A percentile compares a stretch with the other conserved stretches of the same genome.
Evolutionary conservation across 1,140 invertebrate genomes (phyloP).

Genomic region (Brachionus plicatilis): DNA sequence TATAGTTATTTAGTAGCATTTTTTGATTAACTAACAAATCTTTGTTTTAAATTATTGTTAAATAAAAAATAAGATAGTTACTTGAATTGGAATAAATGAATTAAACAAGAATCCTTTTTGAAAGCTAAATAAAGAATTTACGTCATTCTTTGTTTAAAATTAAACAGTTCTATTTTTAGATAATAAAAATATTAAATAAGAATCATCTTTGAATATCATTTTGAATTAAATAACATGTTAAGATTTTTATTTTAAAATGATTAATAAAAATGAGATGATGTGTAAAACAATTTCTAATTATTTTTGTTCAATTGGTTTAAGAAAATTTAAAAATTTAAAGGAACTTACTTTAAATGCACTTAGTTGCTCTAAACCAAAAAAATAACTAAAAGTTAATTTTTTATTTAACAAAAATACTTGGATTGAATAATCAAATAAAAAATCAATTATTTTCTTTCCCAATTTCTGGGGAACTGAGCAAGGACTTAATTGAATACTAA

Average conservation of each 20-base stretch:
- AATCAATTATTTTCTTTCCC: background rate
- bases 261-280: background rate
- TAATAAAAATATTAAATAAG: no score
- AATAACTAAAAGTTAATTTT: background rate
- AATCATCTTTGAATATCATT: no score
- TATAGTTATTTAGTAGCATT: background rate
- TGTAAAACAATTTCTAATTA: background rate
- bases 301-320: background rate
- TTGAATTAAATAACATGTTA: no score
- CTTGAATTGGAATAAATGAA: background rate
- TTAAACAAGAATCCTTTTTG: background rate
- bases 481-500: background rate
- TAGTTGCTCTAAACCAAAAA: background rate
- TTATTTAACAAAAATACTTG: background rate
- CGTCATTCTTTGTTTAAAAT: no score
- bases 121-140: background rate
- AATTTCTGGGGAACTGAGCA: background rate
- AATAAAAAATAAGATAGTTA: background rate
- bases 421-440: background rate
- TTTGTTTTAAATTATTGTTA: background rate
- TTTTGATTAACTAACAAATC: background rate
- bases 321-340: background rate
- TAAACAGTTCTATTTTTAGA: no score
- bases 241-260: background rate
- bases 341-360: background rate